These are phyloP conservation scores for Zygaena filipendulae DNA, from an alignment of 2,888 invertebrate species.

Conservation along the genomic window DNA sequence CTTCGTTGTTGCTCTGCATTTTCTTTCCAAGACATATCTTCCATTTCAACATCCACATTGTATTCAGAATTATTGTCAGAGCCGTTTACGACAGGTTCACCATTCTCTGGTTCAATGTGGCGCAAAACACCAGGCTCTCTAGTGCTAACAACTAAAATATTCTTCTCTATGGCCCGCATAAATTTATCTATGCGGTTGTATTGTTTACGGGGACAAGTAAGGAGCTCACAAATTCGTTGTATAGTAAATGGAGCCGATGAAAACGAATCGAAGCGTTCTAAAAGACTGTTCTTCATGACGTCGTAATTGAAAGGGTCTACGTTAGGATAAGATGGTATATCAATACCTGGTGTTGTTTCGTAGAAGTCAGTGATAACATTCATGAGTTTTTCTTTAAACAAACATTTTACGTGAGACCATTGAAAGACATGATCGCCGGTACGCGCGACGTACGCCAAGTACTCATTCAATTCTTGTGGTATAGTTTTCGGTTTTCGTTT, in stretches of 20 bases:
- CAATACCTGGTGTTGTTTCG: conserved; percentile 79
- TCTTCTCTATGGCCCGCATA: conserved; percentile 96
- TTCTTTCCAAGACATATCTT: conserved; percentile 62
- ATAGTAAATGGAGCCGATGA: conserved; percentile 95
- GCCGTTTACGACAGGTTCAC: conserved; percentile 70
- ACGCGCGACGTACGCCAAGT: conserved; percentile 89
- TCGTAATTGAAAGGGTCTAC: conserved; percentile 92
- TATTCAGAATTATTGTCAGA: conserved; percentile 66
- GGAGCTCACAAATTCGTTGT: conserved; percentile 93
- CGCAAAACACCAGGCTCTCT: conserved; percentile 74
- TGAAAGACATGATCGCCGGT: conserved; percentile 95
- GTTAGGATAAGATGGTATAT: conserved; percentile 89
- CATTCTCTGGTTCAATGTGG: conserved; percentile 72
- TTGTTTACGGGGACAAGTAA: conserved; percentile 91
- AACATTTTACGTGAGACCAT: conserved; percentile 87
- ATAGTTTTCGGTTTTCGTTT: conserved; percentile 82
- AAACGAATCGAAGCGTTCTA: conserved; percentile 86
- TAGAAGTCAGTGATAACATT: conserved; percentile 90
- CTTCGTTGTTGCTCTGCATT: conserved; percentile 34
- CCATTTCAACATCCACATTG: conserved; percentile 66
- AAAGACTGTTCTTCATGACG: conserved; percentile 83
- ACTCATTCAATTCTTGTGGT: conserved; percentile 89
- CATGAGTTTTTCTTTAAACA: conserved; percentile 88
- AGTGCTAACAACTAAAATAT: conserved; percentile 87
- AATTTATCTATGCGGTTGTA: conserved; percentile 97